Conservation (phyloP, 2,797 vertebrate species). For the Argyrosomus regius region DNA sequence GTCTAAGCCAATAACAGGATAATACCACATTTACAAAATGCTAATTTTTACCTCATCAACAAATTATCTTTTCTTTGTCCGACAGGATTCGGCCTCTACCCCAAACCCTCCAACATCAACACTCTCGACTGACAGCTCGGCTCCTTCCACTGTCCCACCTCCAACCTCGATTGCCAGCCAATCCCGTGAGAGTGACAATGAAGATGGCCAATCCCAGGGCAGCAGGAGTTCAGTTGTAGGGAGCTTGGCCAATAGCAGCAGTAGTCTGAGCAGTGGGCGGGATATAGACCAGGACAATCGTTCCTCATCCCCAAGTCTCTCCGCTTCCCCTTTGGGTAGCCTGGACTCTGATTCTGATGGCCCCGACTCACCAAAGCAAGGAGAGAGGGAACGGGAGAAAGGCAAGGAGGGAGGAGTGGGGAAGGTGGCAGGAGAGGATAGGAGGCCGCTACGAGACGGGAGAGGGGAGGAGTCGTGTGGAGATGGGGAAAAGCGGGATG, state of each 20-base stretch:
- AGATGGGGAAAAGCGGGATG: slow-evolving; percentile 83
- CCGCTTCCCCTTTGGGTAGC: slow-evolving; percentile 95
- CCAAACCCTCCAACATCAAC: slow-evolving; percentile 85
- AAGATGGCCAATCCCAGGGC: slow-evolving; percentile 89
- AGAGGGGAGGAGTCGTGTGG: slow-evolving; percentile 80
- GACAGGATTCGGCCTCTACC: slow-evolving; percentile 82
- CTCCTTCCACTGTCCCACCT: slow-evolving; percentile 82
- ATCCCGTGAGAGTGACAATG: slow-evolving; percentile 89
- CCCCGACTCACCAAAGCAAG: slow-evolving; percentile 87
- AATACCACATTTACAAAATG: slow-evolving; percentile 5
- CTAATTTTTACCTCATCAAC: slow-evolving; percentile 39
- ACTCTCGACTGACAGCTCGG: slow-evolving; percentile 83
- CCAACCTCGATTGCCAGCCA: slow-evolving; percentile 84
- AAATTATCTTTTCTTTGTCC: slow-evolving; percentile 60
- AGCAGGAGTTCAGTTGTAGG: slow-evolving; percentile 90
- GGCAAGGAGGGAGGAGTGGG: slow-evolving; percentile 79
- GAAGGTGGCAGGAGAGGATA: slow-evolving; percentile 82
- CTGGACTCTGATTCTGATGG: slow-evolving; percentile 97
- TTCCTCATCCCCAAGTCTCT: slow-evolving; percentile 97
- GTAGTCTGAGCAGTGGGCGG: slow-evolving; percentile 95
- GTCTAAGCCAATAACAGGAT: slow-evolving; percentile 20
- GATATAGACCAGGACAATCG: slow-evolving; percentile 99
- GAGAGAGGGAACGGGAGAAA: slow-evolving; percentile 81
- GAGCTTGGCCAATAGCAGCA: slow-evolving; percentile 96
- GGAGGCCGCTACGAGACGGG: slow-evolving; percentile 74